These are phyloP conservation scores for Centropus unirufus DNA, from an alignment of 2,113 vertebrate genomes.

Conservation along the genomic window DNA sequence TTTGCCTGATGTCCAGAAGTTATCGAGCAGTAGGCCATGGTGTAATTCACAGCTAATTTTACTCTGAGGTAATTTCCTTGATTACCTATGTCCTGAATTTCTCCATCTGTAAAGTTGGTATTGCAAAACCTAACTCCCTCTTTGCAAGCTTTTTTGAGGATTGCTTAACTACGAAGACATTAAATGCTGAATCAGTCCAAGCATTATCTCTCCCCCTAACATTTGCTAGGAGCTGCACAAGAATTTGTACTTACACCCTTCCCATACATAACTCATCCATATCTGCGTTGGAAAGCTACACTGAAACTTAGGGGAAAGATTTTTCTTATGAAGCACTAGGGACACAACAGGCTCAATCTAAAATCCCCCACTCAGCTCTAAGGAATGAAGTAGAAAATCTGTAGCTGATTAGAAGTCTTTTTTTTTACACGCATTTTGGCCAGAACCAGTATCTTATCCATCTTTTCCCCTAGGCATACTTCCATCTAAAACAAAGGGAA, in stretches of 20 bases:
- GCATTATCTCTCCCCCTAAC: background rate
- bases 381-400: conserved; percentile 31
- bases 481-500: conserved; percentile 38
- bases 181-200: conserved; percentile 43
- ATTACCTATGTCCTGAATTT: background rate
- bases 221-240: background rate
- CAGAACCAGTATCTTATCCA: conserved; percentile 7
- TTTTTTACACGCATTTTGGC: background rate
- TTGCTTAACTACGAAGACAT: conserved; percentile 3
- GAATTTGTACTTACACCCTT: background rate
- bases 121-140: background rate
- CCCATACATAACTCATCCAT: background rate
- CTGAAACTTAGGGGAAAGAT: background rate
- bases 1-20: background rate
- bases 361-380: background rate
- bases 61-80: background rate
- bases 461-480: conserved; percentile 31
- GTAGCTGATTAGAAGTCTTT: conserved; percentile 27
- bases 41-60: background rate
- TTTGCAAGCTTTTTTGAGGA: background rate
- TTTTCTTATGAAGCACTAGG: background rate
- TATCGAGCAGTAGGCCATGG: background rate
- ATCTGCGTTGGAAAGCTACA: background rate
- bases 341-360: background rate
- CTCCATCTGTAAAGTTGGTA: conserved; percentile 13